Evolutionary conservation across 2,797 vertebrate species (phyloP), one percentile per base, ranked within the genome.

Genomic region (Florisuga fusca): DNA sequence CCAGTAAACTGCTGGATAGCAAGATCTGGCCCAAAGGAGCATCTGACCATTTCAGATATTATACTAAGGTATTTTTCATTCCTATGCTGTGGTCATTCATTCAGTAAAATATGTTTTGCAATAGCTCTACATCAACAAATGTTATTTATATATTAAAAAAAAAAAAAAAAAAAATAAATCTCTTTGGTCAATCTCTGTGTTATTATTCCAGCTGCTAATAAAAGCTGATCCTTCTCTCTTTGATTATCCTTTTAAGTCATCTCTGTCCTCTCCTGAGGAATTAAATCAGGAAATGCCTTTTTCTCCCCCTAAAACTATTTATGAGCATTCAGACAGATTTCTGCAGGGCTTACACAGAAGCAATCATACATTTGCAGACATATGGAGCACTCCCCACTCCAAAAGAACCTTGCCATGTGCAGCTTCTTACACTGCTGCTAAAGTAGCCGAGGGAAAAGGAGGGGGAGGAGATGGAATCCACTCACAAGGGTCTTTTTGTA

Each of bases 201-300:
- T 93, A 59, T 81, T 90, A 87, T 82, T 90, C 71, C 76, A 59
- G 59, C 89, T 81, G 63, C 10, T 92, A 69, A 82, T 82, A 82
- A 22, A 67, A n/a, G 51, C 59, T 73, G 68, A 76, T 94, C 43
- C 76, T 90, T 84, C 46, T 81, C 27, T 87, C 46, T 90, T 76
- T 82, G 34, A 82, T 93, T 87, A 86, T 57, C 57, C 78, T 84
- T 46, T 7, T 36, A 87, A 84, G 63, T 74, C 19, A 66, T 72
- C 34, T 92, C 45, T 77, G 15, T 9, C 4, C 5, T 86, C 53
- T 84, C 27, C 55, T 1, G 1, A 63, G 31, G 43, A 95, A 82
- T 66, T n/a, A 84, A 89, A 82, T 68, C 29, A 94, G 31, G 57
- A 86, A 86, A 71, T 59, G 27, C 8, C 12, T 80, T 91, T 79